These are phyloP conservation scores for Alfaro cultratus DNA, from an alignment of 2,797 vertebrate genomes.

Conservation along the genomic window DNA sequence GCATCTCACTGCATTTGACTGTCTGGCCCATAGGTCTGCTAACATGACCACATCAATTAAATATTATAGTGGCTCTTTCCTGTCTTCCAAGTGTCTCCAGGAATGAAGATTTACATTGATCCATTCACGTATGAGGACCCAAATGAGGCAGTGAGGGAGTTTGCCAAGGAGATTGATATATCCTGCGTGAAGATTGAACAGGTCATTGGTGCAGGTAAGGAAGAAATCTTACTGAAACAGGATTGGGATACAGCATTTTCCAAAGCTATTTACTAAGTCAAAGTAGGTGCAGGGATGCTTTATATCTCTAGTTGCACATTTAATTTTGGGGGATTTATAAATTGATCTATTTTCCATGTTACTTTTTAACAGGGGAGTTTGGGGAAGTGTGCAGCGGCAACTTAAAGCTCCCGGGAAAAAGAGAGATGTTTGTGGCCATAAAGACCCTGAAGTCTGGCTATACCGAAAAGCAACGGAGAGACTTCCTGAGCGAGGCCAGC, in stretches of 20 bases:
- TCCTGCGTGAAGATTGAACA: constrained; percentile 99
- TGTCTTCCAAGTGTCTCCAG: constrained; percentile 93
- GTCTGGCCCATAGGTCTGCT: constrained; percentile 11
- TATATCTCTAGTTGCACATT: constrained; percentile 1
- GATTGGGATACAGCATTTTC: constrained; percentile 25
- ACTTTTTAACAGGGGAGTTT: constrained; percentile 87
- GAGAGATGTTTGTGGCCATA: constrained; percentile 98
- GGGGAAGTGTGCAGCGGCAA: constrained; percentile 98
- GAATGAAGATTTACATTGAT: constrained; percentile 99
- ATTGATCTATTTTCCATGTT: not conserved
- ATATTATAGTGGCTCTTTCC: constrained; percentile 70
- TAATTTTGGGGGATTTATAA: not conserved
- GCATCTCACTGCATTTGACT: constrained; percentile 27
- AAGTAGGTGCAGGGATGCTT: constrained; percentile 13
- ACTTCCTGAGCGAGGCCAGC: constrained; percentile 97
- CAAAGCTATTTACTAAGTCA: constrained; percentile 40
- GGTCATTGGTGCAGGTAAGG: constrained; percentile 98
- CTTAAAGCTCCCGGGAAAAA: constrained; percentile 95
- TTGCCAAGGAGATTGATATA: constrained; percentile 99
- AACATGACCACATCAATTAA: constrained; percentile 42
- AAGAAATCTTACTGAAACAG: constrained; percentile 45
- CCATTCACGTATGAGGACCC: constrained; percentile 99
- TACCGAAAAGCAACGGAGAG: constrained; percentile 95
- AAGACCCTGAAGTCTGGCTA: constrained; percentile 98
- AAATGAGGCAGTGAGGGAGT: constrained; percentile 97